Base-by-base conservation (phyloP, 2,797 vertebrate species). In the Botia kubotai region DNA sequence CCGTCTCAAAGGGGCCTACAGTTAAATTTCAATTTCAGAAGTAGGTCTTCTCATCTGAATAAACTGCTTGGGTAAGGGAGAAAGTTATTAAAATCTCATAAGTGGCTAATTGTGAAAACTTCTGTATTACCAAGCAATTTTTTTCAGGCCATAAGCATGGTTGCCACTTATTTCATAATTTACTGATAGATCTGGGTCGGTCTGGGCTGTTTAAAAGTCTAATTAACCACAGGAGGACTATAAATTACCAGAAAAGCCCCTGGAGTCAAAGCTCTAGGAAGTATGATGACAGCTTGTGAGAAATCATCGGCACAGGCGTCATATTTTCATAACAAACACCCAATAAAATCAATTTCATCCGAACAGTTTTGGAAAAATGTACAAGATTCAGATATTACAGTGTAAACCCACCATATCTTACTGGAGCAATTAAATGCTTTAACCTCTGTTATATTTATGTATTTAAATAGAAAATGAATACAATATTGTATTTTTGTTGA, bases 151-250 rank as follows among this genome's bases (percentile, higher is more conserved):
- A 66, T 39, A 19, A 39, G 63, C 8, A 1, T 16, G 10, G 3
- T 39, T 66, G 63, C 33, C 16, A 65, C 62, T 65, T 65, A 36
- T 65, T 65, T 65, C 62, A 62, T 36, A 36, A 36, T 65, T 65
- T 36, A 65, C 29, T 65, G 73, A 75, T 65, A 66, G 65, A 76
- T 48, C 33, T 39, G n/a, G 10, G 50, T 50, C 75, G 69, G 19
- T 57, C 36, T 21, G 29, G 29, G 53, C 33, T 50, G 60, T 19
- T 29, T 52, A 63, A 48, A 63, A 76, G 52, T 65, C 21, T 33
- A 23, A 65, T 19, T 65, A 65, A 46, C 48, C 60, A 21, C 68
- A 39, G 63, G 63, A 39, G 33, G 63, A 39, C 63, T 39, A 39
- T 66, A 39, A 11, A 66, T 66, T 66, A n/a, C 33, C 63, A 66